Base-by-base conservation (phyloP, 92 coral and sea anemone genomes). In the Nematostella vectensis region DNA sequence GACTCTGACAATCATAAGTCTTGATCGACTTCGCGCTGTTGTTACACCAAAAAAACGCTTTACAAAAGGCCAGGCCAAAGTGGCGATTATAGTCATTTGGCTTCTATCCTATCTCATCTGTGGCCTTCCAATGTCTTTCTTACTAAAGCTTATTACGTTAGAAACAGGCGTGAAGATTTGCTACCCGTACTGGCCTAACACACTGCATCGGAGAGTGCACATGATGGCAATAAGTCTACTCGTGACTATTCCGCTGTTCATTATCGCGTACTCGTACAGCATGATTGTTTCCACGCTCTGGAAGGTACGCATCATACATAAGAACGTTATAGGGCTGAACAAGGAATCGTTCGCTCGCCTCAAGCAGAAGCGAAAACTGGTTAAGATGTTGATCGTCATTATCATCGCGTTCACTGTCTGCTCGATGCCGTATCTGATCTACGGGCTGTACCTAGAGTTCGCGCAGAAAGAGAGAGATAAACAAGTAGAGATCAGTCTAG, bases 321-420 rank as follows among this genome's bases (percentile, higher is more conserved):
- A 64, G 25, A 67, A 81, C 29, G 68, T 79, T 1, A 72, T 67
- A 4, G 82, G 82, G 4, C 86, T 79, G 16, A 79, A 70, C 17
- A 65, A 80, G 22, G 67, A 83, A 8, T 80, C 79, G 27, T 80
- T 78, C 42, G 78, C 83, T 17, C 78, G 96, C 2, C 71, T 93
- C 22, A 96, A 81, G 28, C 95, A 93, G 72, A 93, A 88, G 61
- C 79, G 89, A 29, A 93, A 86, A 57, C 75, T 93, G 11, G 99
- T 88, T 11, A 93, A 82, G 55, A 93, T 93, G 99, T 47, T 93
- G 38, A 88, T 93, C 15, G 64, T 83, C 0, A 93, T 93, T 11
- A 94, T 93, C 4, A 59, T 93, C 3, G 95, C 95, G 23, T 93
- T 93, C 61, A 77, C 87, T 3, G 55, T 80, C 31, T 93, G 99